A percentile compares a stretch with the other conserved stretches of the same genome.
Evolutionary conservation across 64 coral and sea anemone species (phyloP).

Genomic region (Actinia tenebrosa): DNA sequence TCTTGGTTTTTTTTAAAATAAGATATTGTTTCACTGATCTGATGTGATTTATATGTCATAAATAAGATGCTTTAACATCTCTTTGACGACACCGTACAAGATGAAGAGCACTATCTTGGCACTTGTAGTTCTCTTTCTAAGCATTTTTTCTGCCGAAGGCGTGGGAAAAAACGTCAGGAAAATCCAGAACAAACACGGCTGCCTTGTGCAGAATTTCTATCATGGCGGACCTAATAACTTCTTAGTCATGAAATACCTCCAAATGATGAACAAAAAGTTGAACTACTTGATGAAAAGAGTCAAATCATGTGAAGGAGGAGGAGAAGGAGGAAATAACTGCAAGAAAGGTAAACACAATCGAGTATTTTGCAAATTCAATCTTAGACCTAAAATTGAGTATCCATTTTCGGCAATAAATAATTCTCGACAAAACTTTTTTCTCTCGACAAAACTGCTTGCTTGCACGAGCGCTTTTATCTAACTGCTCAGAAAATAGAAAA

Average conservation of each 20-base stretch:
- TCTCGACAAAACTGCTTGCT: too few relatives aligned
- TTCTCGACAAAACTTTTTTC: too few relatives aligned
- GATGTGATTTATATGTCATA: too few relatives aligned
- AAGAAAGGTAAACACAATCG: background rate
- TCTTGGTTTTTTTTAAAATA: too few relatives aligned
- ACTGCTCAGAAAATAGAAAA: too few relatives aligned
- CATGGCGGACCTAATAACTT: background rate
- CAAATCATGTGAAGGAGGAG: background rate
- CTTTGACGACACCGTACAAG: background rate
- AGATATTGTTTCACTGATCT: too few relatives aligned
- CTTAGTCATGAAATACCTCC: background rate
- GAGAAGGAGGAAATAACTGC: background rate
- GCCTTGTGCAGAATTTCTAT: background rate
- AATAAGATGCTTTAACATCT: too few relatives aligned
- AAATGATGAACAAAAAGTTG: background rate
- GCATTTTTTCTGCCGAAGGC: background rate
- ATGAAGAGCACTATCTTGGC: background rate
- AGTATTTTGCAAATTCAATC: too few relatives aligned
- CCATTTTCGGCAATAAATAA: too few relatives aligned
- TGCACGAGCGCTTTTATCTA: too few relatives aligned
- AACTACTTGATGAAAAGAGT: conserved; percentile 5
- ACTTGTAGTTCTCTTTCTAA: background rate
- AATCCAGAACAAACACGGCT: background rate
- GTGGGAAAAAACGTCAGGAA: background rate
- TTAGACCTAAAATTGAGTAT: too few relatives aligned